Base-by-base conservation (phyloP, 2,797 vertebrate species). In the Ctenopoma kingsleyae region DNA sequence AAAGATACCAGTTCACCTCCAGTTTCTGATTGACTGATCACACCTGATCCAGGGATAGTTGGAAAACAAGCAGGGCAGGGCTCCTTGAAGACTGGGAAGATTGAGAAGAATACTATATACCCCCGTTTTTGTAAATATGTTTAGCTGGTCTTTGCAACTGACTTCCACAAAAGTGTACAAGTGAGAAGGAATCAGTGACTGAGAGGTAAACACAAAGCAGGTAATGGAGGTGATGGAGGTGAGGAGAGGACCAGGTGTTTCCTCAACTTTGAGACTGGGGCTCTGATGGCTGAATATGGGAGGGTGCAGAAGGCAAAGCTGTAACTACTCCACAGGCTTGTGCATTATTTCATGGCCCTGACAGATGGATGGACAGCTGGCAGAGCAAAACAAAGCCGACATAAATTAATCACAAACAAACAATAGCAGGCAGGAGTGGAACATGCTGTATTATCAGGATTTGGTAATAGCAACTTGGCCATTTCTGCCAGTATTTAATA, bases 361-460 rank as follows among this genome's bases (percentile, higher is more conserved):
- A 41, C 92, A 93, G 93, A 92, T 92, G 93, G 89, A 91, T 70
- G 46, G 85, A 87, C 93, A 92, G 90, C 87, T 91, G 88, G 60
- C 36, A 36, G 74, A 86, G 81, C 82, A 84, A 84, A 92, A 88
- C 86, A 90, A 89, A 87, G 87, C 85, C 72, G 49, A 90, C 68
- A 81, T 78, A 74, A 89, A 91, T 89, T 76, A 89, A 93, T 92
- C 85, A 90, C 85, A 79, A 87, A 75, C 85, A 92, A 91, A 93
- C 87, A 92, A 87, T 67, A 66, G 71, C 64, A 74, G 74, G 61
- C 27, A 65, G 57, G 70, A 85, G 72, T 67, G 71, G 67, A 78
- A 72, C 72, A 72, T 48, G 73, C 56, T 50, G 60, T 53, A 76
- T 83, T 72, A 76, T 66, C 38, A 47, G 27, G 69, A 41, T 41